Conservation (phyloP, 2,888 invertebrate genomes). For the Xylota sylvarum region DNA sequence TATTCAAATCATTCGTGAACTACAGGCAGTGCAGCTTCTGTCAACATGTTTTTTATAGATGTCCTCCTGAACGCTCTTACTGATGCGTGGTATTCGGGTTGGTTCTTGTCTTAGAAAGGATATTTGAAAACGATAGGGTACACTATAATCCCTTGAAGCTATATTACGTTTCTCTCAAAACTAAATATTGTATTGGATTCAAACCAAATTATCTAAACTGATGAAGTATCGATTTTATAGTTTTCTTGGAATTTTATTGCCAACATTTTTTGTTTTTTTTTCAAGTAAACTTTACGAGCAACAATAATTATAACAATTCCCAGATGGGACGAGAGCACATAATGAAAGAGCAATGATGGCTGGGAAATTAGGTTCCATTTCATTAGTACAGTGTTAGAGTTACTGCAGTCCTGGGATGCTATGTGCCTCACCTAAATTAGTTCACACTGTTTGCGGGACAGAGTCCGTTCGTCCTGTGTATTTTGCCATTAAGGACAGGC, state of each 20-base stretch:
- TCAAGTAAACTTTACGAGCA: slow-evolving; percentile 53
- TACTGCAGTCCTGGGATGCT: slow-evolving; percentile 26
- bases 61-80: too few relatives aligned
- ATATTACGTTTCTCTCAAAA: background rate
- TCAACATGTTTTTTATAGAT: too few relatives aligned
- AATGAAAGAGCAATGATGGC: slow-evolving; percentile 16
- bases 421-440: slow-evolving; percentile 56
- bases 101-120: too few relatives aligned
- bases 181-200: background rate
- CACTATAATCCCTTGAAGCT: background rate
- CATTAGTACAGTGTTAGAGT: slow-evolving; percentile 21
- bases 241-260: slow-evolving; percentile 51
- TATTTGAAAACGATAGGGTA: background rate
- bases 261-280: slow-evolving; percentile 30
- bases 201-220: slow-evolving; percentile 20
- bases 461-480: background rate
- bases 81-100: too few relatives aligned
- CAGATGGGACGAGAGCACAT: slow-evolving; percentile 27
- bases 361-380: slow-evolving; percentile 59
- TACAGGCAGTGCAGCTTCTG: too few relatives aligned
- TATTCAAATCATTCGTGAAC: too few relatives aligned
- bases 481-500: slow-evolving; percentile 7
- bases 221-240: slow-evolving; percentile 60
- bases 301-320: slow-evolving; percentile 68
- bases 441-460: slow-evolving; percentile 26